Percentiles rank a stretch among this genome's conserved stretches.
These are phyloP conservation scores for Leptopilina drosophilae DNA, from an alignment of 2,888 invertebrate species.

Conservation along the genomic window DNA sequence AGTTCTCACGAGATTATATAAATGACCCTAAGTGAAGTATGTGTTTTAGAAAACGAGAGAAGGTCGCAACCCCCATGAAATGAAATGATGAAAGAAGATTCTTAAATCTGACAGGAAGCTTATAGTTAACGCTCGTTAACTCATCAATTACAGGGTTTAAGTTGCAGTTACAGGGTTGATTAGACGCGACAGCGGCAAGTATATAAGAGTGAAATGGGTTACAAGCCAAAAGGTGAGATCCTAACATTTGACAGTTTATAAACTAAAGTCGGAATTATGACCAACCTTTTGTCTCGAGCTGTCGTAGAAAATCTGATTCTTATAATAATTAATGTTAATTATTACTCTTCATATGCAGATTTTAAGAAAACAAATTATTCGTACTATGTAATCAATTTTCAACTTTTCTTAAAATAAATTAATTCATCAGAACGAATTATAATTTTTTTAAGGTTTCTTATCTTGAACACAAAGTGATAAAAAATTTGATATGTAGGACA, in stretches of 20 bases:
- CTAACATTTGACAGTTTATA: background rate
- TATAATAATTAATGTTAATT: too few species aligned
- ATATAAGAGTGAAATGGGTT: background rate
- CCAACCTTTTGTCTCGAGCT: too few species aligned
- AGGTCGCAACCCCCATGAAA: slow-evolving; percentile 17
- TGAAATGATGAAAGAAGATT: slow-evolving; percentile 64
- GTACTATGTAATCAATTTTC: too few species aligned
- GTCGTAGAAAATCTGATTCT: too few species aligned
- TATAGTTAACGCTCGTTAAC: slow-evolving; percentile 76
- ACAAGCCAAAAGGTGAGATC: slow-evolving; percentile 15
- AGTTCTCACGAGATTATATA: background rate
- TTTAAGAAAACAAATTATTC: too few species aligned
- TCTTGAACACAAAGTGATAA: background rate
- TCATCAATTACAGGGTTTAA: slow-evolving; percentile 71
- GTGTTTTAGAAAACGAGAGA: background rate
- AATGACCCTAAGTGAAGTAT: background rate
- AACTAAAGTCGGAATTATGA: background rate
- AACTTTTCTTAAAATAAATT: too few species aligned
- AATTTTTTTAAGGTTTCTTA: background rate
- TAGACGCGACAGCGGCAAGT: slow-evolving; percentile 7
- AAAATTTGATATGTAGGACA: background rate
- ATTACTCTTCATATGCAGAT: too few species aligned
- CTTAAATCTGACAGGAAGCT: slow-evolving; percentile 76
- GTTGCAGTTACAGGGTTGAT: slow-evolving; percentile 1
- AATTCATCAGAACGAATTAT: background rate